phyloP scores from a whole-genome alignment of 2,888 invertebrate species.

The Cetonia aurata region DNA sequence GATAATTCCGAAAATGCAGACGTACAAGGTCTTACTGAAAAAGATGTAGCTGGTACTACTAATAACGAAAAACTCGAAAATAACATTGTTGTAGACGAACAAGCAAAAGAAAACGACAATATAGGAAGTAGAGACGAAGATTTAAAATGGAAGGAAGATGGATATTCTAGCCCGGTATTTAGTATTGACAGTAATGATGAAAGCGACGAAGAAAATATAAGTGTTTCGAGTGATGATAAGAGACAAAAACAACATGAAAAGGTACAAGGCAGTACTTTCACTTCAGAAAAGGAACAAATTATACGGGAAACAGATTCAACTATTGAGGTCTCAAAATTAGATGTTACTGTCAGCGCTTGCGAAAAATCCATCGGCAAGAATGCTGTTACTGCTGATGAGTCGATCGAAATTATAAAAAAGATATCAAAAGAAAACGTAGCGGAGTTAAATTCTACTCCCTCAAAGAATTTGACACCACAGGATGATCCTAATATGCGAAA shows the following conservation, averaged over 20 bases:
- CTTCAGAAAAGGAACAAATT: no score
- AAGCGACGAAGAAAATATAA: neutral
- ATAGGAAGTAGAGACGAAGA: neutral
- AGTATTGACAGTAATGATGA: constrained; percentile 2
- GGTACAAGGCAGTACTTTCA: neutral
- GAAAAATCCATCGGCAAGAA: neutral
- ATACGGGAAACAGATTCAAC: no score
- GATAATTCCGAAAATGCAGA: neutral
- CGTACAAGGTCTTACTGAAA: no score
- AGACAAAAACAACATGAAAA: constrained; percentile 16
- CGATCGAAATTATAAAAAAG: neutral
- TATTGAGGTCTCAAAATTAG: neutral
- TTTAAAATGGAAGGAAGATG: constrained; percentile 1
- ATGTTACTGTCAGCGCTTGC: no score
- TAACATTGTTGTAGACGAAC: neutral
- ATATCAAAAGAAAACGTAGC: neutral
- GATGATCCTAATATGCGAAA: no score
- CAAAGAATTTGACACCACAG: neutral
- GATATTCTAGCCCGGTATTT: constrained; percentile 25
- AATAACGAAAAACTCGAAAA: neutral
- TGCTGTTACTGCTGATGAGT: neutral
- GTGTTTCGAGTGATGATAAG: constrained; percentile 10
- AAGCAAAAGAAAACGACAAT: constrained; percentile 4
- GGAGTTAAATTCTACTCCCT: neutral
- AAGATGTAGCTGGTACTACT: neutral